Base-by-base conservation (phyloP, 2,113 vertebrate species). In the Pavo muticus region DNA sequence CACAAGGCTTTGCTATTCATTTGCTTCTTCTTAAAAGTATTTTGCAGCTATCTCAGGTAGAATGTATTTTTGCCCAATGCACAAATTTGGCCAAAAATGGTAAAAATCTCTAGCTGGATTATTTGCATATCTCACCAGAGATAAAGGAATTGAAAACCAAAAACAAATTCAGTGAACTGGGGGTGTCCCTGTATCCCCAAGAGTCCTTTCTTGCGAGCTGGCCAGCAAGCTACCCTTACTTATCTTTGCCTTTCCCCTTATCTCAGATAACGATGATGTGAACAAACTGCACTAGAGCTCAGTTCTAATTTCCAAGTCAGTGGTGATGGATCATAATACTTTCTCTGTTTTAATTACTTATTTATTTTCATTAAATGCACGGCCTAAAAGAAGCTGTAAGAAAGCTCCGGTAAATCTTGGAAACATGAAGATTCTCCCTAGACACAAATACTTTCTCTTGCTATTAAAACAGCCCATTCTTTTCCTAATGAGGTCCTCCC, bases 401-500 rank as follows among this genome's bases (percentile, higher is more conserved):
- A 71, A 87, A 91, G 25, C 59, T 37, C 21, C 1, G 0, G 40
- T 69, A 85, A 69, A 83, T 44, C 57, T 69, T 56, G 27, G 83
- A 84, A 92, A 45, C 48, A 9, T 5, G 2, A 69, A 72, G 72
- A 54, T 17, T 39, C 86, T 94, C 79, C 74, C 37, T 8, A 40
- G 54, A 63, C 44, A 9, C 16, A 8, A 71, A 42, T 23, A 6
- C 71, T 96, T 60, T 16, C 64, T 93, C 82, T 94, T 75, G 63
- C 85, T 92, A 85, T 71, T 82, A 75, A 84, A 91, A 78, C 70
- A 84, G 44, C 61, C 14, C 17, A 3, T 54, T 91, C 79, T 84
- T 89, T 52, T 67, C 59, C 87, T 96, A 81, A 96, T 79, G 94
- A 97, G 93, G 12, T 88, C 86, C 88, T 88, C 94, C 93, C 75